phyloP scores from a whole-genome alignment of 2,797 vertebrate species.

The Naso thynnoides region DNA sequence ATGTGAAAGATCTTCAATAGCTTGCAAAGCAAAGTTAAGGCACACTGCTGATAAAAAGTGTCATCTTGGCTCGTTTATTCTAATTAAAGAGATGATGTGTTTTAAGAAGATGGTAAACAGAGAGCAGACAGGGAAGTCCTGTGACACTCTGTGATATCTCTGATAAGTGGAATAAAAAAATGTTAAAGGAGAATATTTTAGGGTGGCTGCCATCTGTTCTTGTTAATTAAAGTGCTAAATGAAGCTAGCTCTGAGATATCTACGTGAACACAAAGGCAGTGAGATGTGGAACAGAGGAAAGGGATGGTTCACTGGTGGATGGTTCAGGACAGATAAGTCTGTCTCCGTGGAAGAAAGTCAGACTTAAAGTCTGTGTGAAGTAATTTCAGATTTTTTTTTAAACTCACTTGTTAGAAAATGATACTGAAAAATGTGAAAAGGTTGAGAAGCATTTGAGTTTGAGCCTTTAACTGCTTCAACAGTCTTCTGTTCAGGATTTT shows the following conservation, averaged over 20 bases:
- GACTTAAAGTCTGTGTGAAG: too few species aligned
- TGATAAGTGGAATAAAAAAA: not conserved
- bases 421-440: too few species aligned
- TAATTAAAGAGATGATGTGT: not conserved
- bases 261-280: not conserved
- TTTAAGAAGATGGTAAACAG: not conserved
- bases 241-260: not conserved
- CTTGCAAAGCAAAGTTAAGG: too few species aligned
- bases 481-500: too few species aligned
- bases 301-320: not conserved
- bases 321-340: not conserved
- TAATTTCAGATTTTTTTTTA: too few species aligned
- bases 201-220: not conserved
- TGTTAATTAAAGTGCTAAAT: constrained; percentile 5
- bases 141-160: too few species aligned
- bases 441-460: too few species aligned
- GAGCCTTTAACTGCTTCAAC: too few species aligned
- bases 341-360: constrained; percentile 1
- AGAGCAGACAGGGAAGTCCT: not conserved
- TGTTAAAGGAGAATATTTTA: constrained; percentile 1
- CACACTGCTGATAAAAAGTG: too few species aligned
- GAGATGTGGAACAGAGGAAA: not conserved
- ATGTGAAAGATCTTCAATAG: too few species aligned
- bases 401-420: too few species aligned
- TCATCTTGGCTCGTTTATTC: too few species aligned